Conservation (phyloP, 2,888 invertebrate genomes). For the Raillietiella orientalis region DNA sequence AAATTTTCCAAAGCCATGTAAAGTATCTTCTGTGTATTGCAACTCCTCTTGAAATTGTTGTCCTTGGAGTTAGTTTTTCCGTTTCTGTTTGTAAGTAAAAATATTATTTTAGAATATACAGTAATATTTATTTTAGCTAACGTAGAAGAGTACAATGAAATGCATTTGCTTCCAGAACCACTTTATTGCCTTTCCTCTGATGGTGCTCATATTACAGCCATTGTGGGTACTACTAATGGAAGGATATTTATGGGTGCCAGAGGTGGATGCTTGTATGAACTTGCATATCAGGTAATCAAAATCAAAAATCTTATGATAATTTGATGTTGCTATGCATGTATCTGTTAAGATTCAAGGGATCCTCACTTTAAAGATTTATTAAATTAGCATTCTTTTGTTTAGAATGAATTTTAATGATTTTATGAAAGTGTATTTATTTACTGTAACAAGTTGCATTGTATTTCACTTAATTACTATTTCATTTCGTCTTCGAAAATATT, state of each 20-base stretch:
- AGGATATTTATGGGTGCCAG: slow-evolving; percentile 79
- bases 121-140: slow-evolving; percentile 2
- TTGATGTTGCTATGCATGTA: not conserved
- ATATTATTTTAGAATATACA: slow-evolving; percentile 17
- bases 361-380: too few species aligned
- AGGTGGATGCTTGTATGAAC: slow-evolving; percentile 80
- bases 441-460: too few species aligned
- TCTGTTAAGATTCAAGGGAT: too few species aligned
- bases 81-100: slow-evolving; percentile 2
- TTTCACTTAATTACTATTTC: too few species aligned
- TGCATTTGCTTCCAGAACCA: slow-evolving; percentile 77
- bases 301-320: too few species aligned
- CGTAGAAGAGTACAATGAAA: slow-evolving; percentile 16
- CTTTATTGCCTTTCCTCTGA: slow-evolving; percentile 72
- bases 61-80: slow-evolving; percentile 33
- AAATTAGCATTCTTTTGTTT: too few species aligned
- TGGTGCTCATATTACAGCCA: slow-evolving; percentile 45
- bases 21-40: slow-evolving; percentile 66
- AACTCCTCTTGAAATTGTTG: slow-evolving; percentile 75
- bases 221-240: slow-evolving; percentile 45
- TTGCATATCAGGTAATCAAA: slow-evolving; percentile 55
- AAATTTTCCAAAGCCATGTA: slow-evolving; percentile 63
- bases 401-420: too few species aligned
- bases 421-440: too few species aligned
- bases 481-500: too few species aligned